phyloP scores from a whole-genome alignment of 2,888 invertebrate species.

The Amorpha juglandis region DNA sequence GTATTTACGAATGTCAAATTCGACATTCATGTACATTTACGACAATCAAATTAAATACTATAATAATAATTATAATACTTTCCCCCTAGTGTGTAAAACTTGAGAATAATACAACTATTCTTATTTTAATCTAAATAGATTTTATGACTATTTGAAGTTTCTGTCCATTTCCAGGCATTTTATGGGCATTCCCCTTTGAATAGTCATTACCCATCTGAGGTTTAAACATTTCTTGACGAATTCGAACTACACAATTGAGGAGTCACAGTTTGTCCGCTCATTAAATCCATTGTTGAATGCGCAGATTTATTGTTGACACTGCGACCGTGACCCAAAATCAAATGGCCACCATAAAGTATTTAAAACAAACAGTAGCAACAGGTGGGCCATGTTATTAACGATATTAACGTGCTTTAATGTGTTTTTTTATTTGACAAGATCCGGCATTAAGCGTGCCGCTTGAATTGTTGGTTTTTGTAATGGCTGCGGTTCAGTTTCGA shows the following conservation, averaged over 20 bases:
- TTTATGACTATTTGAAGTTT: no score
- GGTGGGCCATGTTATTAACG: slow-evolving; percentile 35
- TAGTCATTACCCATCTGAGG: no score
- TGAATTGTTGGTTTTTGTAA: slow-evolving; percentile 23
- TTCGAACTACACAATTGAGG: neutral
- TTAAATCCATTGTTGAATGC: neutral
- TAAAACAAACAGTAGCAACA: slow-evolving; percentile 38
- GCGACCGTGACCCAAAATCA: slow-evolving; percentile 24
- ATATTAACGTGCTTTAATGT: slow-evolving; percentile 42
- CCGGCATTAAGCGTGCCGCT: slow-evolving; percentile 33
- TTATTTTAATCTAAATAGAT: no score
- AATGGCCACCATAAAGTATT: slow-evolving; percentile 23
- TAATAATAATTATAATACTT: no score
- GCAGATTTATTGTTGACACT: neutral
- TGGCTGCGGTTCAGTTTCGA: slow-evolving; percentile 22
- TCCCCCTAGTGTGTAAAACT: no score
- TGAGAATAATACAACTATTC: no score
- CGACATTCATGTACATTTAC: no score
- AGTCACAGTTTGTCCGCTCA: neutral
- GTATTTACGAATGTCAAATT: no score
- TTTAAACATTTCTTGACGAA: neutral
- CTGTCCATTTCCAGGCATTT: no score
- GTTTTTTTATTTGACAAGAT: slow-evolving; percentile 45
- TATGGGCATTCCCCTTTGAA: no score
- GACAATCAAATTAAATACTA: no score